Base-by-base conservation (phyloP, 2,797 vertebrate genomes). In the Sebastes oblongus region DNA sequence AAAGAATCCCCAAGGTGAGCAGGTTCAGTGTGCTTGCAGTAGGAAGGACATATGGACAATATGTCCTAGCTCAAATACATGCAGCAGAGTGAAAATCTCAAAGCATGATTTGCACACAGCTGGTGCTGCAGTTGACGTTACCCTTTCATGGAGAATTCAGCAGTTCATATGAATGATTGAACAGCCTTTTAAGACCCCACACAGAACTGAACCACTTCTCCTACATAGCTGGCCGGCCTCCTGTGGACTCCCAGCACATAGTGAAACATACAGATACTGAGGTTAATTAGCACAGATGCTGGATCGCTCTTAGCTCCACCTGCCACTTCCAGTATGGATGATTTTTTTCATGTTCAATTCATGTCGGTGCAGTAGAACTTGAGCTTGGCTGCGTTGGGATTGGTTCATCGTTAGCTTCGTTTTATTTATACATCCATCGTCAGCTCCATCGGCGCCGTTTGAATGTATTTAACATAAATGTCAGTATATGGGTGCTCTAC, bases 141-240 rank as follows among this genome's bases (percentile, higher is more conserved):
- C 32, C 30, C 68, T 76, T 77, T 83, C 30, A 30, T 60, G 32
- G 18, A 68, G 24, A 74, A 72, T 32, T 30, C 68, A 80, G 62
- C n/a, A 5, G 59, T 18, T 32, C 58, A 52, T 52, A 65, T 77
- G 55, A 78, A 82, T 77, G 66, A 84, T 83, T 80, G 50, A 88
- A 77, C 22, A 70, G 42, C 36, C 32, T 34, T 80, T 71, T 25
- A 69, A 81, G 61, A 55, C 16, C 20, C 30, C 65, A 69, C 13
- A 16, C 54, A 66, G 39, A 22, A 69, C 24, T 46, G 56, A 22
- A 42, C 20, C 72, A 20, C 39, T 81, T 64, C 46, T 46, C 24
- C 16, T 67, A 29, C 67, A 70, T n/a, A n/a, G 16, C 24, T 66
- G 39, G 18, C n/a, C 56, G 36, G 60, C 39, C 25, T 80, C 58